A percentile compares a stretch with the other conserved stretches of the same genome.
Conservation (phyloP, 2,113 vertebrate species). For the Epinephelus cyanopodus region DNA sequence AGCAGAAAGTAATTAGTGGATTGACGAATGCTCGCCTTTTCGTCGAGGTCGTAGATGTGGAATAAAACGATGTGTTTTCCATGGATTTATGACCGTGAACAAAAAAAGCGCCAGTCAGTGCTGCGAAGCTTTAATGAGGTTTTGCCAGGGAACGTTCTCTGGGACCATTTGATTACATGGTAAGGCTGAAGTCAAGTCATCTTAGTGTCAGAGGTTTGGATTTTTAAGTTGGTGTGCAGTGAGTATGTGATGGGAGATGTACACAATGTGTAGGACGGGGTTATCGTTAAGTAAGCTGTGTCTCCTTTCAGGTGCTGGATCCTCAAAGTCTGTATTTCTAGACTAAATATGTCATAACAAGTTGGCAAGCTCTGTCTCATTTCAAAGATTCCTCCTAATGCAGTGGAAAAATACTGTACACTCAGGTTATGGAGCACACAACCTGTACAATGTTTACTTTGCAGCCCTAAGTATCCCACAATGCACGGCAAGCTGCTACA, state of each 20-base stretch:
- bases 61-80: slow-evolving; percentile 1
- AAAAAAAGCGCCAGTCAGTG: not conserved
- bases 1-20: not conserved
- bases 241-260: not conserved
- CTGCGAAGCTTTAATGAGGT: not conserved
- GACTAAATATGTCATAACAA: slow-evolving; percentile 40
- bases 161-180: not conserved
- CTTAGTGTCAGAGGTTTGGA: not conserved
- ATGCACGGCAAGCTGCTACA: not conserved
- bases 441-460: slow-evolving; percentile 14
- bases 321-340: slow-evolving; percentile 13
- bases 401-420: not conserved
- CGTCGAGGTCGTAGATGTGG: not conserved
- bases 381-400: slow-evolving; percentile 10
- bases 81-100: not conserved
- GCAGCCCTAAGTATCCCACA: not conserved
- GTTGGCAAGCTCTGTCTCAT: slow-evolving; percentile 1
- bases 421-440: not conserved
- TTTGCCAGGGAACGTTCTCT: not conserved
- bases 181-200: not conserved
- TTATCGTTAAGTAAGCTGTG: slow-evolving; percentile 12
- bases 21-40: slow-evolving; percentile 9
- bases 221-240: not conserved
- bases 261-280: not conserved
- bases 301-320: not conserved